A percentile compares a stretch with the other conserved stretches of the same genome.
Conservation (phyloP, 2,113 vertebrate species). For the Centropristis striata region DNA sequence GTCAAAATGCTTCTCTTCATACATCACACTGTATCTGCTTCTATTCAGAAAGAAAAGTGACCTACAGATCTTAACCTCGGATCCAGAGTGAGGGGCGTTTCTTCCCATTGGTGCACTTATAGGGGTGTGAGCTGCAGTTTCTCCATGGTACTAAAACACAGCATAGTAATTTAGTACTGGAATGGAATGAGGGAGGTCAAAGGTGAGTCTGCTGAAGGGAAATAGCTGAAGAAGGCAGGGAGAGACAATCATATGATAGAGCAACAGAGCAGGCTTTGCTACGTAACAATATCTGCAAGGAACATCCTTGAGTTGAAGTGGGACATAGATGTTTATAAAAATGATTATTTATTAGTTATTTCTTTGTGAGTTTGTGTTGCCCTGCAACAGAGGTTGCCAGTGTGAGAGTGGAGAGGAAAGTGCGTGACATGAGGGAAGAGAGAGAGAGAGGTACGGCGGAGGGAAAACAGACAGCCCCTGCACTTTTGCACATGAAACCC, state of each 20-base stretch:
- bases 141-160: constrained; percentile 52
- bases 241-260: constrained; percentile 30
- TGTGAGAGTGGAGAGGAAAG: constrained; percentile 58
- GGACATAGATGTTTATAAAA: constrained; percentile 10
- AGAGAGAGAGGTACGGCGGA: constrained; percentile 67
- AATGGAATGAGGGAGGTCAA: constrained; percentile 78
- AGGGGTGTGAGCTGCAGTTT: constrained; percentile 49
- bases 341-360: constrained; percentile 43
- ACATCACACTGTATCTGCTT: not conserved
- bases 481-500: constrained; percentile 83
- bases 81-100: not conserved
- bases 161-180: constrained; percentile 71
- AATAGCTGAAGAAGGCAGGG: constrained; percentile 62
- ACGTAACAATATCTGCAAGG: constrained; percentile 17
- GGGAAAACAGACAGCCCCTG: constrained; percentile 87
- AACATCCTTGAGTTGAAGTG: not conserved
- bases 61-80: constrained; percentile 11
- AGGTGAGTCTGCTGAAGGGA: constrained; percentile 72
- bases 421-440: constrained; percentile 63
- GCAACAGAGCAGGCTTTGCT: not conserved
- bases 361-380: constrained; percentile 41
- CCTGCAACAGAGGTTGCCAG: constrained; percentile 45
- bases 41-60: constrained; percentile 6
- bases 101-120: constrained; percentile 27
- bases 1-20: not conserved